Percentiles rank a stretch among this genome's conserved stretches.
Evolutionary conservation across 2,888 invertebrate genomes (phyloP).

Genomic region (Volucella bombylans): DNA sequence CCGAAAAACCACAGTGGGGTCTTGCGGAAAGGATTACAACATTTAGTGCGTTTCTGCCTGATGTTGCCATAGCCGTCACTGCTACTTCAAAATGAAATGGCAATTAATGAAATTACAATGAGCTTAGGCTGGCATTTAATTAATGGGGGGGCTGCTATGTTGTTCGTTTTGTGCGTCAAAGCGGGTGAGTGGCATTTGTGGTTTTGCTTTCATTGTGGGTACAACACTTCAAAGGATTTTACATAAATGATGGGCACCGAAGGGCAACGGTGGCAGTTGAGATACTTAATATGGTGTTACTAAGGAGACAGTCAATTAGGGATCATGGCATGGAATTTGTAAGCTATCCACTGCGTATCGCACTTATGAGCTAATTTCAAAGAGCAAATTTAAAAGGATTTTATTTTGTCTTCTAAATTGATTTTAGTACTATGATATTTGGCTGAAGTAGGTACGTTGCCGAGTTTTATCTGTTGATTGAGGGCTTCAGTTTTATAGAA

Average conservation of each 20-base stretch:
- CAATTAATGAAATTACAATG: constrained; percentile 72
- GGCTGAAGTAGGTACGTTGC: too few species aligned
- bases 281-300: constrained; percentile 36
- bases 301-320: constrained; percentile 39
- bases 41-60: constrained; percentile 37
- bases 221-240: constrained; percentile 61
- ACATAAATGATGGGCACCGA: constrained; percentile 41
- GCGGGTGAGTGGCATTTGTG: constrained; percentile 41
- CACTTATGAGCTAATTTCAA: constrained; percentile 4
- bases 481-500: too few species aligned
- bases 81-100: constrained; percentile 62
- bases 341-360: constrained; percentile 6
- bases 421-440: too few species aligned
- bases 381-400: constrained; percentile 5
- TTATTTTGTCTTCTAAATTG: background rate
- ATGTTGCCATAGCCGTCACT: background rate
- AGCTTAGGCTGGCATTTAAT: constrained; percentile 69
- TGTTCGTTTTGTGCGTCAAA: constrained; percentile 29
- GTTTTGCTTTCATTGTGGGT: constrained; percentile 42
- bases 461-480: too few species aligned
- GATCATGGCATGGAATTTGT: constrained; percentile 1
- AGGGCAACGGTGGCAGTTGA: constrained; percentile 7
- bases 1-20: constrained; percentile 15
- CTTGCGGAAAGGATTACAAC: constrained; percentile 43
- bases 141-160: constrained; percentile 39